A percentile compares a stretch with the other conserved stretches of the same genome.
These are phyloP conservation scores for Agapornis roseicollis DNA, from an alignment of 2,113 vertebrate genomes.

Conservation along the genomic window DNA sequence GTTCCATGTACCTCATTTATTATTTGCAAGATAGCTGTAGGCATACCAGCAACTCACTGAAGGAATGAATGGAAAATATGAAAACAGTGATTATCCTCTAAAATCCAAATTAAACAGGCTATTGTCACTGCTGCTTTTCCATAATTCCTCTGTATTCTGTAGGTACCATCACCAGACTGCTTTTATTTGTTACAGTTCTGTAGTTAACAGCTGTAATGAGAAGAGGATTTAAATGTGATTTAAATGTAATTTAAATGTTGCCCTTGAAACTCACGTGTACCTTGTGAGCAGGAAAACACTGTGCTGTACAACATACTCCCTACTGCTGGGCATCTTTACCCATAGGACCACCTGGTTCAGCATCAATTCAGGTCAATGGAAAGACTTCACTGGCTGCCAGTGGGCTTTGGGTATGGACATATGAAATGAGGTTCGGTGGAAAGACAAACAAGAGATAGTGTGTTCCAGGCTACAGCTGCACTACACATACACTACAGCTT, in stretches of 20 bases:
- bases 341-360: background rate
- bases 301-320: background rate
- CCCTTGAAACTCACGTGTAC: background rate
- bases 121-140: conserved; percentile 29
- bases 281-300: background rate
- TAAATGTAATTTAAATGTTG: background rate
- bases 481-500: background rate
- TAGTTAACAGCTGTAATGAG: conserved; percentile 32
- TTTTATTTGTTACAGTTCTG: background rate
- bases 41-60: conserved; percentile 32
- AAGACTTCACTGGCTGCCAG: background rate
- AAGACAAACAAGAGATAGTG: rapidly evolving
- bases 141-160: conserved; percentile 26
- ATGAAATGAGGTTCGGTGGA: background rate
- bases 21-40: conserved; percentile 56
- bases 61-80: conserved; percentile 23
- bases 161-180: background rate
- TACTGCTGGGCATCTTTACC: background rate
- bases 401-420: background rate
- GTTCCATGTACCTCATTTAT: conserved; percentile 57
- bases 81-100: conserved; percentile 66
- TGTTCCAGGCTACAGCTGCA: background rate
- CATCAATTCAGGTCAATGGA: background rate
- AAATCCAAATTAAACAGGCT: conserved; percentile 69
- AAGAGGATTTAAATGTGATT: background rate